Base-by-base conservation (phyloP, 2,888 invertebrate species). In the Coenonympha arcania region DNA sequence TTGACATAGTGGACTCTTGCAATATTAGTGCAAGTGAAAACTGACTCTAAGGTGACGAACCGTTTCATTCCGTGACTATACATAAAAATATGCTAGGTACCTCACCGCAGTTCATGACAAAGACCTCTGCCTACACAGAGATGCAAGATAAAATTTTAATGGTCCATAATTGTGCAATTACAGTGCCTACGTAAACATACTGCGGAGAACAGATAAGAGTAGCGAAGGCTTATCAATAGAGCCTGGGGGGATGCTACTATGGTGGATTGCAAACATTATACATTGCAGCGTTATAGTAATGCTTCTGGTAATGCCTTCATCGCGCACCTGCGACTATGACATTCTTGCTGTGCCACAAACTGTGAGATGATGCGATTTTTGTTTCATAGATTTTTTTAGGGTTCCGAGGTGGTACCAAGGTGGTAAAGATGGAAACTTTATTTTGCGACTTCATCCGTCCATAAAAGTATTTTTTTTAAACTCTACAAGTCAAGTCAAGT, bases 291-390 rank as follows among this genome's bases (percentile, higher is more conserved):
- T 60, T 79, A 80, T 83, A 78, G 82, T 81, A 67, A 79, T 62
- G 69, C 73, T 74, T 78, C 79, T 76, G 68, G 70, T 83, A 80
- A 85, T 85, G 78, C 80, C 82, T 83, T 83, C 80, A 83, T 83
- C 71, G 76, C 65, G 68, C 79, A 82, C 81, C 79, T 81, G 80
- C 68, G 69, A 61, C 63, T 50, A 61, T 58, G 68, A 64, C 68
- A 70, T 66, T 64, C 68, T 68, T 68, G 41, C 48, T 40, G 15
- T 9, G 54, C 33, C 24, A 4, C 22, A 45, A 30, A 48, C 18
- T 28, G 45, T 13, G 9, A 20, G 22, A 41, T 2, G 30, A 4
- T 4, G 41, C 41, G 30, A 40, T 40, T 13, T 22, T 6, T 22
- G 2, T 2, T 36, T 19, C 11, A 8, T 6, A 6, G 16, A 16